Conservation (phyloP, 2,797 vertebrate species). For the Falco biarmicus region DNA sequence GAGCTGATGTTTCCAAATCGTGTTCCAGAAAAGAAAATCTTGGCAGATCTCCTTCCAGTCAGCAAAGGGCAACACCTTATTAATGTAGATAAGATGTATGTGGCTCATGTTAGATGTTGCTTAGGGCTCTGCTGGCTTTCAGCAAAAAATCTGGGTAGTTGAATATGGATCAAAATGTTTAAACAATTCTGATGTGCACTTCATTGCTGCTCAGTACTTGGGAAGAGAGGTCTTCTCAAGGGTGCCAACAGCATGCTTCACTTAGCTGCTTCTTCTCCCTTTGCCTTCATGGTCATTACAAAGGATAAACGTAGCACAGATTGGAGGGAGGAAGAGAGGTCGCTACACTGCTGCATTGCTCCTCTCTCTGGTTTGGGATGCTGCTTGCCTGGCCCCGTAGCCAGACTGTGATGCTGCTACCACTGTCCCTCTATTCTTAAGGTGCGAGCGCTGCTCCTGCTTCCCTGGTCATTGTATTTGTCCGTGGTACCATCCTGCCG, state of each 20-base stretch:
- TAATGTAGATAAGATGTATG: not conserved
- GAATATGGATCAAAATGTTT: not conserved
- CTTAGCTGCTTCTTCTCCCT: not conserved
- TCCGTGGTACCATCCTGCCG: rapidly evolving
- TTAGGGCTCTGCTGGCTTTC: not conserved
- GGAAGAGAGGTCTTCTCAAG: not conserved
- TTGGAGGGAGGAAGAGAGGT: not conserved
- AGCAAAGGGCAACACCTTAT: not conserved
- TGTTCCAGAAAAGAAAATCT: not conserved
- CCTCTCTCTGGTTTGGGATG: not conserved
- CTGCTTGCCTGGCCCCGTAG: not conserved
- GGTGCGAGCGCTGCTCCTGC: not conserved
- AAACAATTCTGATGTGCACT: not conserved
- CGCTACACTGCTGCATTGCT: rapidly evolving
- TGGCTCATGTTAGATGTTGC: not conserved
- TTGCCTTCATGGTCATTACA: not conserved
- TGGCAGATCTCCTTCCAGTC: not conserved
- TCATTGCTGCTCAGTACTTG: not conserved
- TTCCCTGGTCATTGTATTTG: not conserved
- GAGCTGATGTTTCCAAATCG: not conserved
- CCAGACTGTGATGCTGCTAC: not conserved
- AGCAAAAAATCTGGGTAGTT: not conserved
- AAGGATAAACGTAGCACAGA: not conserved
- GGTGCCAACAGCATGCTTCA: not conserved
- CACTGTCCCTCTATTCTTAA: not conserved